A percentile compares a stretch with the other conserved stretches of the same genome.
phyloP scores from a whole-genome alignment of 2,113 vertebrate species.

The Xiphophorus hellerii region DNA sequence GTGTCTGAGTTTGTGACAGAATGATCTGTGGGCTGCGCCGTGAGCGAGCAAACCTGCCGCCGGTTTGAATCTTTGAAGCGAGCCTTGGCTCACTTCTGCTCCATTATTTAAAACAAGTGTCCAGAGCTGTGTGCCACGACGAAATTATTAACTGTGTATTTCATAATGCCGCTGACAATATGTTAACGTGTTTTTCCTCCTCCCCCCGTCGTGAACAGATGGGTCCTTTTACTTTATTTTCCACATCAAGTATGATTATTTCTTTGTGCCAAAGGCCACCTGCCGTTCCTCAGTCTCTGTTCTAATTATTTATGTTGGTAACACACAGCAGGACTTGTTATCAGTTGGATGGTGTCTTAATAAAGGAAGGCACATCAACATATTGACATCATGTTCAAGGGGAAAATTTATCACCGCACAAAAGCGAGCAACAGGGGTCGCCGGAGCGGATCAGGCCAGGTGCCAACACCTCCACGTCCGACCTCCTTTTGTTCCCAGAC shows the following conservation, averaged over 20 bases:
- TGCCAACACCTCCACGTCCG: slow-evolving; percentile 84
- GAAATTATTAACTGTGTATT: slow-evolving; percentile 99
- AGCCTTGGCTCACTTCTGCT: slow-evolving; percentile 59
- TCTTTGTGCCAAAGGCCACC: slow-evolving; percentile 99
- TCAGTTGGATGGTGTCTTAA: slow-evolving; percentile 99
- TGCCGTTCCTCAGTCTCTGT: slow-evolving; percentile 96
- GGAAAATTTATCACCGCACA: slow-evolving; percentile 85
- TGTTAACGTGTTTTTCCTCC: slow-evolving; percentile 93
- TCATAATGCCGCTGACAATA: slow-evolving; percentile 99
- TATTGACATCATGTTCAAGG: slow-evolving; percentile 99
- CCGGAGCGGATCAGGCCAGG: slow-evolving; percentile 78
- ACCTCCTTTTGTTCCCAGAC: slow-evolving; percentile 88
- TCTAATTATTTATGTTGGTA: slow-evolving; percentile 99
- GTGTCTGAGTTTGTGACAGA: slow-evolving; percentile 57
- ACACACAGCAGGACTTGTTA: slow-evolving; percentile 99
- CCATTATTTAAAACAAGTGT: slow-evolving; percentile 85
- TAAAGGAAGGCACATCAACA: slow-evolving; percentile 98
- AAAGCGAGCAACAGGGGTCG: slow-evolving; percentile 39
- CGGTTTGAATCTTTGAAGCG: slow-evolving; percentile 62
- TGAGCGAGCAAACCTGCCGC: slow-evolving; percentile 51
- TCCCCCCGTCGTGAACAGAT: slow-evolving; percentile 98
- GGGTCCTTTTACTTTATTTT: slow-evolving; percentile 99
- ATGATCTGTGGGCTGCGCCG: slow-evolving; percentile 47
- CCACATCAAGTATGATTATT: slow-evolving; percentile 99
- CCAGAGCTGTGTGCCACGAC: slow-evolving; percentile 87